These are phyloP conservation scores for Polymixis lichenea DNA, from an alignment of 2,888 invertebrate species.

Conservation along the genomic window DNA sequence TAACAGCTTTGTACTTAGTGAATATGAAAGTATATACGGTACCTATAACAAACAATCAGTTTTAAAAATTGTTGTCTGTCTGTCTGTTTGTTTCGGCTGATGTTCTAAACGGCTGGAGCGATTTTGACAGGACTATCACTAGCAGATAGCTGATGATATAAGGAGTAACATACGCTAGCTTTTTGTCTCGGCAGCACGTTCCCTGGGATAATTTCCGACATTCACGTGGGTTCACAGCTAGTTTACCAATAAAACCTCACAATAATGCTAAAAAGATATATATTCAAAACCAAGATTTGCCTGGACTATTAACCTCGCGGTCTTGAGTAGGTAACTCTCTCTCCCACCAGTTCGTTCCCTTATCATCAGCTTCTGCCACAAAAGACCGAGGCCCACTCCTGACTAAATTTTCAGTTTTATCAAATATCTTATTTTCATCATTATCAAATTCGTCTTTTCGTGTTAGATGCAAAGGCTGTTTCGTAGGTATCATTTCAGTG, in stretches of 20 bases:
- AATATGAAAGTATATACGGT: too few species aligned
- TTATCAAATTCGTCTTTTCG: conserved; percentile 68
- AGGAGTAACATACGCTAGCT: too few species aligned
- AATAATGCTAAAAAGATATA: conserved; percentile 13
- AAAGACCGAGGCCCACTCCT: conserved; percentile 67
- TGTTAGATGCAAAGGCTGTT: rapidly evolving
- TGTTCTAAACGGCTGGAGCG: too few species aligned
- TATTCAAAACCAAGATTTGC: conserved; percentile 50
- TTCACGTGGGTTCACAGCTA: too few species aligned
- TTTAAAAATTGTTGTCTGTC: too few species aligned
- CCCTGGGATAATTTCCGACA: too few species aligned
- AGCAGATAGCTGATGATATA: too few species aligned
- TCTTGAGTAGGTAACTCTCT: conserved; percentile 19
- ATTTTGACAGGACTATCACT: too few species aligned
- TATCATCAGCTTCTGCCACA: background rate
- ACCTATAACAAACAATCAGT: too few species aligned
- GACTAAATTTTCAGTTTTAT: conserved; percentile 59
- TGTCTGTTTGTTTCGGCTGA: too few species aligned
- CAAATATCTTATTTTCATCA: conserved; percentile 66
- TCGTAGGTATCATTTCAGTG: background rate
- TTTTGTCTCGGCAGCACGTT: too few species aligned
- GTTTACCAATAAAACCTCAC: conserved; percentile 1
- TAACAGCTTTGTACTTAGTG: too few species aligned
- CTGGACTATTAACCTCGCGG: background rate
- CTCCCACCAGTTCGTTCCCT: conserved; percentile 45